Evolutionary conservation across 2,888 invertebrate species (phyloP).

Genomic region (Tanypteryx hageni): DNA sequence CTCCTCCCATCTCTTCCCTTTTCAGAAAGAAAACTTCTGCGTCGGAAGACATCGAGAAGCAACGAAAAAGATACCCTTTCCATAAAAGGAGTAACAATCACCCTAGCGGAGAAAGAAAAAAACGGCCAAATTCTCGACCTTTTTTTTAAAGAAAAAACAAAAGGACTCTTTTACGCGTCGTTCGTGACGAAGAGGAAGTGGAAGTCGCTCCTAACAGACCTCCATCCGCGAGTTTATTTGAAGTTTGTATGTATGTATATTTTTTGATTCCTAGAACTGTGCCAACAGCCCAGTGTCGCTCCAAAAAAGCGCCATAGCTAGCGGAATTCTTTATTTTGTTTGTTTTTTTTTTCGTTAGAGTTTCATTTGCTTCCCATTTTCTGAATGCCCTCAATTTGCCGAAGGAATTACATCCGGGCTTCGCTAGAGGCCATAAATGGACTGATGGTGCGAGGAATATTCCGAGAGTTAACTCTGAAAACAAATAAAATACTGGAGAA

Average conservation of each 20-base stretch:
- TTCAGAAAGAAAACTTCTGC: background rate
- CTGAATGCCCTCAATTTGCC: background rate
- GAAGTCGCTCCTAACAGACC: background rate
- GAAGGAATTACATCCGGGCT: background rate
- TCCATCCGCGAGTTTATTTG: background rate
- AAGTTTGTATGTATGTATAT: background rate
- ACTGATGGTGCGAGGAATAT: background rate
- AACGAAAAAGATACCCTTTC: background rate
- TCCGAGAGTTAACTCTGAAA: background rate
- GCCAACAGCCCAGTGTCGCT: background rate
- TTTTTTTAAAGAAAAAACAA: background rate
- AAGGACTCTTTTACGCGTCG: background rate
- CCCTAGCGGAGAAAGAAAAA: no score
- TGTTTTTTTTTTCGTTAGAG: no score
- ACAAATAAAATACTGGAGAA: background rate
- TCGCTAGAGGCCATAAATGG: background rate
- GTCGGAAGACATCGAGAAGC: background rate
- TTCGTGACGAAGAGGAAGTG: background rate
- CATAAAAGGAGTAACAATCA: background rate
- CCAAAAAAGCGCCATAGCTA: background rate
- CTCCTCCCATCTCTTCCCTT: no score
- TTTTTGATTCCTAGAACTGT: background rate
- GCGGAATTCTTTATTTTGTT: no score
- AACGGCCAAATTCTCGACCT: background rate
- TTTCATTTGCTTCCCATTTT: no score